phyloP scores from a whole-genome alignment of 2,888 invertebrate genomes.

The Pandemis cinnamomeana region DNA sequence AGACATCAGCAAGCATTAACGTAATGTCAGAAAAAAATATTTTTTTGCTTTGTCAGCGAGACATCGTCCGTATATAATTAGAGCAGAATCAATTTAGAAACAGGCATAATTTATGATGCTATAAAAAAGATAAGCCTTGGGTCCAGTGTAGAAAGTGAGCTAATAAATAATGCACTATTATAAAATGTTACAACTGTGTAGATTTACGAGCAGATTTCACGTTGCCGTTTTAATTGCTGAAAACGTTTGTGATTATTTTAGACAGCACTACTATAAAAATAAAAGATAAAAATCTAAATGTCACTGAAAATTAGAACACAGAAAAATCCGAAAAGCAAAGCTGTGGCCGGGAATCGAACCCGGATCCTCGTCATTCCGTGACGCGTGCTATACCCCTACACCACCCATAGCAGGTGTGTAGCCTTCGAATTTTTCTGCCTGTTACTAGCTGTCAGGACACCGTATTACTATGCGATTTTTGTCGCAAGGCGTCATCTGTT shows the following conservation, averaged over 20 bases:
- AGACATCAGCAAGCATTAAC: constrained; percentile 40
- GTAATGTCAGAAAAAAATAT: constrained; percentile 44
- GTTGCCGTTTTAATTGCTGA: constrained; percentile 1
- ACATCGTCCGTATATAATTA: constrained; percentile 64
- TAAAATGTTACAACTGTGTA: not conserved
- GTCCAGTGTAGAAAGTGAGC: constrained; percentile 15
- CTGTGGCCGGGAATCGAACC: too few species aligned
- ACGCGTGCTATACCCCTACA: too few species aligned
- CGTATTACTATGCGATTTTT: too few species aligned
- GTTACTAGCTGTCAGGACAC: too few species aligned
- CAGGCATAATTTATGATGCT: constrained; percentile 53
- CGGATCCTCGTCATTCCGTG: too few species aligned
- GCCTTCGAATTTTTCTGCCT: too few species aligned
- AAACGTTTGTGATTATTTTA: not conserved
- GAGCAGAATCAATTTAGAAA: constrained; percentile 57
- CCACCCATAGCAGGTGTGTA: too few species aligned
- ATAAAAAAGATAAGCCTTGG: constrained; percentile 46
- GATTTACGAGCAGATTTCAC: not conserved
- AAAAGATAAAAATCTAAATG: too few species aligned
- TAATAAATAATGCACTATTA: constrained; percentile 9
- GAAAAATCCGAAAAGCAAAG: too few species aligned
- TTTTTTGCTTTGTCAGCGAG: constrained; percentile 48
- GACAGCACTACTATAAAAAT: not conserved
- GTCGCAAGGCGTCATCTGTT: too few species aligned
- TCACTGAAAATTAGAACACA: too few species aligned